Evolutionary conservation across 2,888 invertebrate species (phyloP).

Genomic region (Drosophila quinaria): DNA sequence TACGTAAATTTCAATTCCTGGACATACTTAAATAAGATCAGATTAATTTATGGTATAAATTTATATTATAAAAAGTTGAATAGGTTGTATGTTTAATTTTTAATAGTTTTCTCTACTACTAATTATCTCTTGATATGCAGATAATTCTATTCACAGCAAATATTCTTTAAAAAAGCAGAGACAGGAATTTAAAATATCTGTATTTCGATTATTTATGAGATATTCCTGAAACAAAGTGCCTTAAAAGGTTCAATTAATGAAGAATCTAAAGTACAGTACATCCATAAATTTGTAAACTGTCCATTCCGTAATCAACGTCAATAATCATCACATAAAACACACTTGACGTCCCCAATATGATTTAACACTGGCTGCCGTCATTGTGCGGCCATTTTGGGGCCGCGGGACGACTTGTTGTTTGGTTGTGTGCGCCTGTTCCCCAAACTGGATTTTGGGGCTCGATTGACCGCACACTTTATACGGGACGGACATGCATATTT

Average conservation of each 20-base stretch:
- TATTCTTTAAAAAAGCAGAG: not conserved
- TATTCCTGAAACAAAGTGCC: too few species aligned
- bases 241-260: not conserved
- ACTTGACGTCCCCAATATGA: constrained; percentile 25
- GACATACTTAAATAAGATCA: not conserved
- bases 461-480: constrained; percentile 84
- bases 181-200: not conserved
- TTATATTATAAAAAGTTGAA: not conserved
- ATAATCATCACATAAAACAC: constrained; percentile 21
- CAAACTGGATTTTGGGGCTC: constrained; percentile 85
- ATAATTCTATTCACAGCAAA: too few species aligned
- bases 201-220: not conserved
- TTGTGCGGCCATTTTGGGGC: constrained; percentile 33
- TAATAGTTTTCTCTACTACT: too few species aligned
- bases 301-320: constrained; percentile 14
- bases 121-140: too few species aligned
- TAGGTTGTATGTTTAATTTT: too few species aligned
- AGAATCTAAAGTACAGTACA: not conserved
- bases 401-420: constrained; percentile 55
- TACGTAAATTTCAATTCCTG: not conserved
- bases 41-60: not conserved
- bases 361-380: constrained; percentile 51
- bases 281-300: not conserved
- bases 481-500: constrained; percentile 71
- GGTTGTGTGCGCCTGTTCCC: constrained; percentile 83